Conservation (phyloP, 2,113 vertebrate genomes). For the Peromyscus maniculatus region DNA sequence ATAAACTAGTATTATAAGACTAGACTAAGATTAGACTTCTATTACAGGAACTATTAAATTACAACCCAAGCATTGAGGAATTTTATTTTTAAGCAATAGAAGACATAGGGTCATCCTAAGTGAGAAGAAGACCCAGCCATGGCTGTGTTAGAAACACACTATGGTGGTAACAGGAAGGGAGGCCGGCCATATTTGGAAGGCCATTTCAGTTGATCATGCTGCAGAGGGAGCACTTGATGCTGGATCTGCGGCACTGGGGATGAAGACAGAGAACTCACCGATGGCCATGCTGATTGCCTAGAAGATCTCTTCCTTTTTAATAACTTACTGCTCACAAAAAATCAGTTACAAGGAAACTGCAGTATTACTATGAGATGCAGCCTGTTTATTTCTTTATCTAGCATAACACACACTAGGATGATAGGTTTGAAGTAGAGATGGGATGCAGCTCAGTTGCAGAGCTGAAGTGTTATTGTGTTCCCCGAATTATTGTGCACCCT, state of each 20-base stretch:
- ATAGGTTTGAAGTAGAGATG: not conserved
- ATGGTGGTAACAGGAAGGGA: not conserved
- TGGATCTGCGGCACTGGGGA: not conserved
- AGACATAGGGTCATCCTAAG: not conserved
- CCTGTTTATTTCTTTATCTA: not conserved
- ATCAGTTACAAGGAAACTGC: not conserved
- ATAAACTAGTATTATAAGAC: constrained; percentile 9
- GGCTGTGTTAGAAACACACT: not conserved
- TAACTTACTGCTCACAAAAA: not conserved
- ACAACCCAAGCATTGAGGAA: not conserved
- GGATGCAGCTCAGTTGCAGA: not conserved
- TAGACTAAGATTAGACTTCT: not conserved
- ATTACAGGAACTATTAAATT: not conserved
- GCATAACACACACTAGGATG: not conserved
- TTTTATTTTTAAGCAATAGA: not conserved
- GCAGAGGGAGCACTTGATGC: not conserved
- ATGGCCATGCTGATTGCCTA: not conserved
- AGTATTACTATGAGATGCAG: not conserved
- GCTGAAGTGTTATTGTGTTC: too few relatives aligned
- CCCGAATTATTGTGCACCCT: too few relatives aligned
- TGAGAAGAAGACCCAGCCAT: not conserved
- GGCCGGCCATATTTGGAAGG: not conserved
- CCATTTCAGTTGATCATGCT: not conserved
- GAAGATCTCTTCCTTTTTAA: not conserved
- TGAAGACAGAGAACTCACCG: not conserved